These are phyloP conservation scores for Nymphalis c-album DNA, from an alignment of 2,888 invertebrate species.

Conservation along the genomic window DNA sequence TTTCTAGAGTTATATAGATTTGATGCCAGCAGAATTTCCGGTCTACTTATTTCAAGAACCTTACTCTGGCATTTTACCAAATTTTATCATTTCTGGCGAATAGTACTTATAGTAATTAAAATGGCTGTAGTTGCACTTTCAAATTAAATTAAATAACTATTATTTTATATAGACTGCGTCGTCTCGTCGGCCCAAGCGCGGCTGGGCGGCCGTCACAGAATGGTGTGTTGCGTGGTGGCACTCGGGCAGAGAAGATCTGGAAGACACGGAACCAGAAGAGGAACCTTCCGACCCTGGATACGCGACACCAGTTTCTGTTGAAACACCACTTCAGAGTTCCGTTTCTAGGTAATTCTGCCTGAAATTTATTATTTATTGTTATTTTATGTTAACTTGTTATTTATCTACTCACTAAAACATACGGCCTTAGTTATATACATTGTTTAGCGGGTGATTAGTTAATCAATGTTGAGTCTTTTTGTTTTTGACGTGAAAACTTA, in stretches of 20 bases:
- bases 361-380: neutral
- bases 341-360: slow-evolving; percentile 84
- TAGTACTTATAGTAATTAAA: no score
- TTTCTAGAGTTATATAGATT: slow-evolving; percentile 7
- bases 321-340: slow-evolving; percentile 92
- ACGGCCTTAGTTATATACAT: no score
- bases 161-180: slow-evolving; percentile 47
- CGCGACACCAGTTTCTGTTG: slow-evolving; percentile 90
- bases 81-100: neutral
- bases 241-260: slow-evolving; percentile 91
- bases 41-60: slow-evolving; percentile 5
- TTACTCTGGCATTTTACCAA: slow-evolving; percentile 21
- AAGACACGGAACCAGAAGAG: slow-evolving; percentile 89
- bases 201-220: slow-evolving; percentile 83
- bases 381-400: no score
- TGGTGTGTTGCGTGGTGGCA: slow-evolving; percentile 97
- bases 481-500: no score
- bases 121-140: neutral
- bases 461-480: no score
- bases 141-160: neutral
- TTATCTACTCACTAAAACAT: no score
- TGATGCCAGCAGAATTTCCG: slow-evolving; percentile 15
- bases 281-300: slow-evolving; percentile 89
- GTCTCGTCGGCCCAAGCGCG: slow-evolving; percentile 58
- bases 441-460: no score